Conservation (phyloP, 2,888 invertebrate species). For the Lycocerus yunnanus region DNA sequence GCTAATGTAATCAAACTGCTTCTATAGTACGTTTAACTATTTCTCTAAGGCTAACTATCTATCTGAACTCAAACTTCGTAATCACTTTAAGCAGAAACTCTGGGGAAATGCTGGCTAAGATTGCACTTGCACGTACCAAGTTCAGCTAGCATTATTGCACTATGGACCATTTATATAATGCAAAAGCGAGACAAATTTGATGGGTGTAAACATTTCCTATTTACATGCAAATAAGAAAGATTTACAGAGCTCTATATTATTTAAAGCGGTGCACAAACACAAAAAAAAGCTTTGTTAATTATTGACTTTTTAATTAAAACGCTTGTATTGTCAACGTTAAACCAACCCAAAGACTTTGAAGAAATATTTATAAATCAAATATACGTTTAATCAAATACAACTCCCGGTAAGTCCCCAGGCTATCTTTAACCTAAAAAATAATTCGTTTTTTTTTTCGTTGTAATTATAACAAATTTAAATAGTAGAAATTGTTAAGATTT, state of each 20-base stretch:
- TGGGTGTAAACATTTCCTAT: constrained; percentile 29
- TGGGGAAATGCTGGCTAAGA: constrained; percentile 10
- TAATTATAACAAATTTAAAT: neutral
- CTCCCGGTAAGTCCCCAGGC: neutral
- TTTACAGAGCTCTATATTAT: constrained; percentile 19
- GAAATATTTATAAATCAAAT: neutral
- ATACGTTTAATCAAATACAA: neutral
- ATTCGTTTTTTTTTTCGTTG: neutral
- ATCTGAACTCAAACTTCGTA: constrained; percentile 23
- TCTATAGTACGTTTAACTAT: constrained; percentile 23
- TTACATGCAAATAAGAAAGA: constrained; percentile 27
- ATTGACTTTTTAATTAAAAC: constrained; percentile 18
- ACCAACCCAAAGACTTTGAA: constrained; percentile 7
- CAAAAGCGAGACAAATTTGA: constrained; percentile 28
- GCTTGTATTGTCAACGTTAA: constrained; percentile 9
- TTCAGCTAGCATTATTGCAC: constrained; percentile 21
- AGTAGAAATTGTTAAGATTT: neutral
- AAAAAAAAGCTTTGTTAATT: constrained; percentile 22
- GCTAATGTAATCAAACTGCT: constrained; percentile 25
- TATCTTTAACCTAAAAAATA: neutral
- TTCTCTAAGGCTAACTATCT: constrained; percentile 21
- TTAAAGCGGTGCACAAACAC: constrained; percentile 12
- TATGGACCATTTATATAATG: constrained; percentile 24
- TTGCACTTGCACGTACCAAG: constrained; percentile 22
- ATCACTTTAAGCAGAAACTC: constrained; percentile 25